Percentiles rank a stretch among this genome's conserved stretches.
These are phyloP conservation scores for Megaleporinus macrocephalus DNA, from an alignment of 2,113 vertebrate species.

Conservation along the genomic window DNA sequence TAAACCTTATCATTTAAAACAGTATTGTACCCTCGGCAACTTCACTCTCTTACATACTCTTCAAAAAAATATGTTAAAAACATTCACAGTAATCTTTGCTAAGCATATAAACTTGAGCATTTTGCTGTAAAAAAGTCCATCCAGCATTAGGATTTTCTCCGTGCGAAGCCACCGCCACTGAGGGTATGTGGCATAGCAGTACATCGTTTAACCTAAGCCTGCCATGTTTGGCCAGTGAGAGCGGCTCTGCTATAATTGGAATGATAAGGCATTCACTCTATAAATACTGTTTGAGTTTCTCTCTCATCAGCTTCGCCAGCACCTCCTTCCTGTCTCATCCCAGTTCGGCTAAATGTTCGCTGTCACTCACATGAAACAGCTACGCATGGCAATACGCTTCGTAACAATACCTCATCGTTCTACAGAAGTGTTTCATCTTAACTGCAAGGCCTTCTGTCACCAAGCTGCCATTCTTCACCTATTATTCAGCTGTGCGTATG, in stretches of 20 bases:
- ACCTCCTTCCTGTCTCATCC: too few relatives aligned
- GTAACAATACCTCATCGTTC: constrained; percentile 11
- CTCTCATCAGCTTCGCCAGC: neutral
- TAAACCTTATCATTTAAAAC: neutral
- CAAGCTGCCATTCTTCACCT: constrained; percentile 23
- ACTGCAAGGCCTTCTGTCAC: neutral
- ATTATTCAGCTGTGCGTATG: constrained; percentile 13
- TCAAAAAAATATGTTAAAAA: neutral
- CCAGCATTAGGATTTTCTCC: neutral
- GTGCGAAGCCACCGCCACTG: neutral
- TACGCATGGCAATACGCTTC: neutral
- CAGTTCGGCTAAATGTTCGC: neutral
- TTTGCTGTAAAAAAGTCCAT: neutral
- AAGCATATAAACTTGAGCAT: neutral
- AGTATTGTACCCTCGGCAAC: neutral
- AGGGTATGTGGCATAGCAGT: neutral
- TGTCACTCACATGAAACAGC: constrained; percentile 36
- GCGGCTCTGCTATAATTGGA: neutral
- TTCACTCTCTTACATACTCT: neutral
- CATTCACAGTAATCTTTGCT: neutral
- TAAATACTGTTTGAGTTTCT: neutral
- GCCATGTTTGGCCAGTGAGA: neutral
- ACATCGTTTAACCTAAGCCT: constrained; percentile 1
- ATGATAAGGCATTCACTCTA: neutral
- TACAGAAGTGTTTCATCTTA: constrained; percentile 16